Percentiles rank a stretch among this genome's conserved stretches.
phyloP scores from a whole-genome alignment of 2,113 vertebrate genomes.

The Chloropsis hardwickii region DNA sequence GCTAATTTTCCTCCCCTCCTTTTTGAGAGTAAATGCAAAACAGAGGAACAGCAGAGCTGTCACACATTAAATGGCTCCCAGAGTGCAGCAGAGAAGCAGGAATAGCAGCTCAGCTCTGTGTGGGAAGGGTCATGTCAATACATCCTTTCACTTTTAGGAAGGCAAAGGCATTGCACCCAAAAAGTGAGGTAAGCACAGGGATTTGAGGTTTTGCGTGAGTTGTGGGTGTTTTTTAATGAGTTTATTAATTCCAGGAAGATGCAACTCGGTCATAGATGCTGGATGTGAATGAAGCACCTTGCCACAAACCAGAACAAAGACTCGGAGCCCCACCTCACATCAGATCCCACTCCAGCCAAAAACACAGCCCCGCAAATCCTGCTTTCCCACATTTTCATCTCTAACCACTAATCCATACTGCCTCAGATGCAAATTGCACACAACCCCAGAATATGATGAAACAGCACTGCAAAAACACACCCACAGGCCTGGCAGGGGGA shows the following conservation, averaged over 20 bases:
- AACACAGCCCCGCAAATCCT: neutral
- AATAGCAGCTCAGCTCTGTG: neutral
- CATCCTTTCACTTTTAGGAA: neutral
- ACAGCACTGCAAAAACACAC: neutral
- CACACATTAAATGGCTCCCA: neutral
- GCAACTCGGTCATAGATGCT: fast-evolving
- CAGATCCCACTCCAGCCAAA: neutral
- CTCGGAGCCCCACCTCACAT: neutral
- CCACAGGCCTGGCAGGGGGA: neutral
- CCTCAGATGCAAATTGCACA: neutral
- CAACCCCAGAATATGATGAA: neutral
- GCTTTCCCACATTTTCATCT: neutral
- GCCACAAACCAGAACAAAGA: neutral
- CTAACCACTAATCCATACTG: fast-evolving
- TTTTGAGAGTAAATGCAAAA: neutral
- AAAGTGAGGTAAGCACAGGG: neutral
- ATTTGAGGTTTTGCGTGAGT: neutral
- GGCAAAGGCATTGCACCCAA: neutral
- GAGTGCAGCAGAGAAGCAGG: neutral
- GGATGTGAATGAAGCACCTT: neutral
- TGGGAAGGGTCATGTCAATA: neutral
- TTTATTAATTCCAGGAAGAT: neutral
- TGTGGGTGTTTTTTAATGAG: neutral
- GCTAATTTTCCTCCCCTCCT: neutral
- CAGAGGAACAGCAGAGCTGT: neutral